Evolutionary conservation across 2,113 vertebrate genomes (phyloP).

Genomic region (Pardalotus punctatus): DNA sequence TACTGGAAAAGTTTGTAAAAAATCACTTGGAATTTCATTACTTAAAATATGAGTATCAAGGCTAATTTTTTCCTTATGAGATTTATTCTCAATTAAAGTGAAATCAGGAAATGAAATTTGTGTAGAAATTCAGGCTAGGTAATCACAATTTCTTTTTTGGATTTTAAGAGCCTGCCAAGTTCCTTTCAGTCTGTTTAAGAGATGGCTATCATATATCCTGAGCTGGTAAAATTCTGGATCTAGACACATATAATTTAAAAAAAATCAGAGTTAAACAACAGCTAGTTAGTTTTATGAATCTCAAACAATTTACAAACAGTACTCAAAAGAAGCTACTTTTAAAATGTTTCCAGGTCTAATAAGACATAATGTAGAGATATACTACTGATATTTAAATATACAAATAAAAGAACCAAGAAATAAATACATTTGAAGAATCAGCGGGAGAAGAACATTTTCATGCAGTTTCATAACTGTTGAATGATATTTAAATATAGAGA

Average conservation of each 20-base stretch:
- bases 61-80: not conserved
- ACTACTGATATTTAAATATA: not conserved
- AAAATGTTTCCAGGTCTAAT: not conserved
- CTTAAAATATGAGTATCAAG: not conserved
- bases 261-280: not conserved
- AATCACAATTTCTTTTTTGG: not conserved
- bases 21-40: not conserved
- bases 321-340: not conserved
- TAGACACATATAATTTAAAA: not conserved
- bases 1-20: not conserved
- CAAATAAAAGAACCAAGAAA: not conserved
- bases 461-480: not conserved
- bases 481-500: slow-evolving; percentile 17
- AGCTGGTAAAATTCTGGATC: not conserved
- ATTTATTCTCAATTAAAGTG: not conserved
- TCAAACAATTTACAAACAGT: not conserved
- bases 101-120: not conserved
- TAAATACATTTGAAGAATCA: slow-evolving; percentile 4
- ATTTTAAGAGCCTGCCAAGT: not conserved
- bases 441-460: not conserved
- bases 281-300: not conserved
- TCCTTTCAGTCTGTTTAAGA: not conserved
- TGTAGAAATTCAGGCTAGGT: not conserved
- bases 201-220: not conserved
- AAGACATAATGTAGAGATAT: not conserved